Evolutionary conservation across 2,888 invertebrate genomes (phyloP).

Genomic region (Asteroscopus sphinx): DNA sequence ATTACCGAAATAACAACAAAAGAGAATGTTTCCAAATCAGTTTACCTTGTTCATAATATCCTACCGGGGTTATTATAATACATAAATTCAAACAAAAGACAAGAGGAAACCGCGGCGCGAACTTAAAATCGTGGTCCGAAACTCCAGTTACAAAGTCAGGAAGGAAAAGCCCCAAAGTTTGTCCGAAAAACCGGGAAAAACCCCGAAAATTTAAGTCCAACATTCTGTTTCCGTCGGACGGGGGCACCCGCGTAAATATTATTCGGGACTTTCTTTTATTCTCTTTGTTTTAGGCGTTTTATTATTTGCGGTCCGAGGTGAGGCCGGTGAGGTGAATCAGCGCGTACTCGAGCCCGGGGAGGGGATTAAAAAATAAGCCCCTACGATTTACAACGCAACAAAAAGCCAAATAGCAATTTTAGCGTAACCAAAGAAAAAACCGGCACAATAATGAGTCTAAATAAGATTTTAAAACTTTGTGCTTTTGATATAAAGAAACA

Average conservation of each 20-base stretch:
- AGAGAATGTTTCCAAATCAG: slow-evolving; percentile 68
- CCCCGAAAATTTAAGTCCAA: slow-evolving; percentile 80
- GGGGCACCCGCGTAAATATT: slow-evolving; percentile 81
- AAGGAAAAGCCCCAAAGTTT: slow-evolving; percentile 82
- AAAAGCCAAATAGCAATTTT: slow-evolving; percentile 63
- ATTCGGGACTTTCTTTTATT: slow-evolving; percentile 84
- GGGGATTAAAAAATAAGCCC: slow-evolving; percentile 57
- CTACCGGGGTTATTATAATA: slow-evolving; percentile 75
- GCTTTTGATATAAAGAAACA: slow-evolving; percentile 78
- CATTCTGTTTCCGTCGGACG: slow-evolving; percentile 81
- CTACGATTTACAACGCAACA: slow-evolving; percentile 58
- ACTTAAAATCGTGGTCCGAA: slow-evolving; percentile 79
- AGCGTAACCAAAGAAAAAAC: slow-evolving; percentile 62
- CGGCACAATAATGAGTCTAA: slow-evolving; percentile 73
- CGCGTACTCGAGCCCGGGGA: slow-evolving; percentile 35
- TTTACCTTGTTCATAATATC: slow-evolving; percentile 75
- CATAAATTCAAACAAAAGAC: slow-evolving; percentile 79
- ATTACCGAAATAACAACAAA: slow-evolving; percentile 63
- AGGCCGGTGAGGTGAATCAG: slow-evolving; percentile 58
- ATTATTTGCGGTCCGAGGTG: slow-evolving; percentile 79
- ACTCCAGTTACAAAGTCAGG: slow-evolving; percentile 81
- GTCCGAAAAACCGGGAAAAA: slow-evolving; percentile 79
- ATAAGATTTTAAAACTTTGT: slow-evolving; percentile 79
- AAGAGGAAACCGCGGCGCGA: slow-evolving; percentile 75
- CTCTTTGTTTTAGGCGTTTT: slow-evolving; percentile 83